These are phyloP conservation scores for Acrocyrtus sp. DNA, from an alignment of 2,888 invertebrate species.

Conservation along the genomic window DNA sequence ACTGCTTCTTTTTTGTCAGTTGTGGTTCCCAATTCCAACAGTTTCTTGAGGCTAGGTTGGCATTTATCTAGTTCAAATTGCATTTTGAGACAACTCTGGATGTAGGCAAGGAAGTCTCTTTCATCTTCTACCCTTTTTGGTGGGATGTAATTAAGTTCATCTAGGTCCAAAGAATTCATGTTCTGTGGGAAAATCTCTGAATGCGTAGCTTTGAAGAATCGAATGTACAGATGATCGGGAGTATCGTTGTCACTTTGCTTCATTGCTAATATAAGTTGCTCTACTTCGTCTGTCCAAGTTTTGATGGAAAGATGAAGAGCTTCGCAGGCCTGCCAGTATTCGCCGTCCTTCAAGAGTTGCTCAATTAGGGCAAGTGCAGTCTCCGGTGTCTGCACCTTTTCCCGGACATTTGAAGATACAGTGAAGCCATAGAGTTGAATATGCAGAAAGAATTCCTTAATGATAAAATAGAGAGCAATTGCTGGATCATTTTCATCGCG, in stretches of 20 bases:
- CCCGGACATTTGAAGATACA: neutral
- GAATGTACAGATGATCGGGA: conserved; percentile 18
- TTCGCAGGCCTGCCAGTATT: conserved; percentile 55
- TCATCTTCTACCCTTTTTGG: conserved; percentile 11
- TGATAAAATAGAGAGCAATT: conserved; percentile 27
- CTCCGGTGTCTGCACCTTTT: conserved; percentile 12
- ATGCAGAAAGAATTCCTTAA: conserved; percentile 42
- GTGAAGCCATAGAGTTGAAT: conserved; percentile 1
- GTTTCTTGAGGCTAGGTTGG: conserved; percentile 49
- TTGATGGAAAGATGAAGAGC: conserved; percentile 3
- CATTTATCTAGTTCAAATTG: conserved; percentile 34
- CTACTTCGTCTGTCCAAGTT: conserved; percentile 16
- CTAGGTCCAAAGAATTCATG: conserved; percentile 23
- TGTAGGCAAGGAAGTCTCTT: conserved; percentile 16
- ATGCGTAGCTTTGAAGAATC: conserved; percentile 25
- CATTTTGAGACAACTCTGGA: conserved; percentile 16
- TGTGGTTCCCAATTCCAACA: conserved; percentile 55
- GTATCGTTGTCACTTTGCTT: conserved; percentile 10
- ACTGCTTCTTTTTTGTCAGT: conserved; percentile 58
- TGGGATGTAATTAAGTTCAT: conserved; percentile 31
- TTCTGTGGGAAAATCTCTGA: conserved; percentile 22
- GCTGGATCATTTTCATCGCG: conserved; percentile 14
- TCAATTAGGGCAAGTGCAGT: conserved; percentile 36
- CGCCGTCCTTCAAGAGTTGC: conserved; percentile 20
- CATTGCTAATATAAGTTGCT: conserved; percentile 10